phyloP scores from a whole-genome alignment of 1,140 invertebrate species.

The Hyposmocoma kahamanoa region DNA sequence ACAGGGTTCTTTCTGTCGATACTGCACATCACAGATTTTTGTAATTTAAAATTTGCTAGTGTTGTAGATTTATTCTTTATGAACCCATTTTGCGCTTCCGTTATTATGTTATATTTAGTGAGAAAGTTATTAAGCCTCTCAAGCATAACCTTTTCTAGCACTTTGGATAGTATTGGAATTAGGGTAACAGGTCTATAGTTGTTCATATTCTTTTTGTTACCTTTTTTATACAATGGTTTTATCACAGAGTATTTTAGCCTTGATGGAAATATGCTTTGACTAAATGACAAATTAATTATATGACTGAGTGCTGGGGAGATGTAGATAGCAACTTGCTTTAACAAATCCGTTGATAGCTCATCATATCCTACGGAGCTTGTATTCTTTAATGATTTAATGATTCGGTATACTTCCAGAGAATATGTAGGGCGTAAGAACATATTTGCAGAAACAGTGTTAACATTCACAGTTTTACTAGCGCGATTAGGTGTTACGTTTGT shows the following conservation, averaged over 20 bases:
- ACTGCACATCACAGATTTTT: background rate
- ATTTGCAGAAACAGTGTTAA: background rate
- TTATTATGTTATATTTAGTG: background rate
- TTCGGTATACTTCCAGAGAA: background rate
- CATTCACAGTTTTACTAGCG: background rate
- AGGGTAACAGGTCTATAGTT: background rate
- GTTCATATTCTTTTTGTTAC: background rate
- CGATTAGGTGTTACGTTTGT: background rate
- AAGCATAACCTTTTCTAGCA: background rate
- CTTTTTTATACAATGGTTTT: conserved; percentile 1
- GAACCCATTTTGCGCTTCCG: background rate
- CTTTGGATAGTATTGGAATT: background rate
- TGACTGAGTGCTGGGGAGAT: background rate
- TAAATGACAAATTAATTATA: conserved; percentile 1
- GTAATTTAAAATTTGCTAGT: background rate
- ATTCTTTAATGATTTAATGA: background rate
- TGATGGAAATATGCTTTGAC: background rate
- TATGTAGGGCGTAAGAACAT: background rate
- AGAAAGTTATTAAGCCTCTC: background rate
- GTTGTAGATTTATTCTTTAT: background rate
- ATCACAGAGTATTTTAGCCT: background rate
- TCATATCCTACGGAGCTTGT: background rate
- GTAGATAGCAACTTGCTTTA: background rate
- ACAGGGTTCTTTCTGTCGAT: background rate
- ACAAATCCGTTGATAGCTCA: background rate